phyloP scores from a whole-genome alignment of 2,797 vertebrate genomes.

The Acanthis flammea region DNA sequence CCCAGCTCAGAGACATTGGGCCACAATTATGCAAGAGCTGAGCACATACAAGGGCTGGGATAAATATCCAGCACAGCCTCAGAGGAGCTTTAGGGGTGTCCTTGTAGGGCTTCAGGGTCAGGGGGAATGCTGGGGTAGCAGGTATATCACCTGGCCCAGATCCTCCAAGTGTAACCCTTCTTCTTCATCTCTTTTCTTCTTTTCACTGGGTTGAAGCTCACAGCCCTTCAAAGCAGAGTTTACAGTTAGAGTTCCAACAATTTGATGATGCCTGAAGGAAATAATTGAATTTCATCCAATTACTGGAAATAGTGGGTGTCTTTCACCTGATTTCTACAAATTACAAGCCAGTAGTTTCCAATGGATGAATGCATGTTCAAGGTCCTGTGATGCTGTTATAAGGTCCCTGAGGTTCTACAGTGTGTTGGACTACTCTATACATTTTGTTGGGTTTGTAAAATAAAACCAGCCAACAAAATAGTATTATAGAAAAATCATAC shows the following conservation, averaged over 20 bases:
- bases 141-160: background rate
- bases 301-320: background rate
- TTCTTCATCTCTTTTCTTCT: background rate
- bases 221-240: background rate
- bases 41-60: background rate
- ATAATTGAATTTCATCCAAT: background rate
- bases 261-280: background rate
- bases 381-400: background rate
- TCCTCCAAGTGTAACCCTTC: background rate
- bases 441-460: background rate
- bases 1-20: background rate
- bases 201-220: background rate
- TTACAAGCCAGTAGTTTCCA: background rate
- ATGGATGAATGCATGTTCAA: accelerated
- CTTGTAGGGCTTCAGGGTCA: background rate
- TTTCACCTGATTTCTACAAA: background rate
- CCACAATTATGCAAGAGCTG: background rate
- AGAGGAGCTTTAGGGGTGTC: background rate
- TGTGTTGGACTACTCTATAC: accelerated
- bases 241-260: too few relatives aligned
- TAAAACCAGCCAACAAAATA: accelerated
- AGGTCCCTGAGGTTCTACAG: background rate
- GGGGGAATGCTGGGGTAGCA: background rate
- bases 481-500: background rate
- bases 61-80: background rate